Base-by-base conservation (phyloP, 2,888 invertebrate species). In the Lasioglossum marginatum region DNA sequence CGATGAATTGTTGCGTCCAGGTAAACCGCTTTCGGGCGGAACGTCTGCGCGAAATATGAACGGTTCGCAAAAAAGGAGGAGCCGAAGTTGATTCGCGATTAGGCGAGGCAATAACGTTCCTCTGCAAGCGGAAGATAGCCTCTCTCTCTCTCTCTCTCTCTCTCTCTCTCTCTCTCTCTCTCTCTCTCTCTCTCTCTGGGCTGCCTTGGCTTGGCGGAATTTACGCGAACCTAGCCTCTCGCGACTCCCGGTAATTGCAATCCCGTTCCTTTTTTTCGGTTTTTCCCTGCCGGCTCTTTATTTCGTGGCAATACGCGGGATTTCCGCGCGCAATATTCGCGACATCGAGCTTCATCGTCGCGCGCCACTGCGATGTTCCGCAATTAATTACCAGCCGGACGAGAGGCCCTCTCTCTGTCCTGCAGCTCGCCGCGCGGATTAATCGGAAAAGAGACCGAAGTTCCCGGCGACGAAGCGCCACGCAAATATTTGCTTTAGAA, bases 401-500 rank as follows among this genome's bases (percentile, higher is more conserved):
- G 23, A 27, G 60, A n/a, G 52, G 19, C 19, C 63, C 66, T 52
- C 77, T 52, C 52, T 10, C 79, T 79, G 75, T 68, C 72, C 16
- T 34, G 63, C 37, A n/a, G 52, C 80, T 37, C 27, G 34, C 52
- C 48, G n/a, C 23, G 34, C 72, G 12, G 73, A 86, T 86, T 86
- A 86, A 86, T 86, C 80, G 80, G 63, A 31, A 80, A 77, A 80
- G 85, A 80, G 73, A 68, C 48, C 34, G 40, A 71, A 75, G 66
- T 27, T 74, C 63, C 37, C 27, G 43, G 37, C 72, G 71, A 31
- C 31, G 16, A 66, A 66, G 79, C 40, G 48, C 40, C 74, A 48
- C n/a, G 57, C 83, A 80, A 83, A 85, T 85, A 80, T 83, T 85
- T 85, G 85, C 71, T 79, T 77, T 79, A 76, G 79, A 79, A 79